Percentiles rank a stretch among this genome's conserved stretches.
phyloP scores from a whole-genome alignment of 2,888 invertebrate species.

The Harpagoxenus sublaevis region DNA sequence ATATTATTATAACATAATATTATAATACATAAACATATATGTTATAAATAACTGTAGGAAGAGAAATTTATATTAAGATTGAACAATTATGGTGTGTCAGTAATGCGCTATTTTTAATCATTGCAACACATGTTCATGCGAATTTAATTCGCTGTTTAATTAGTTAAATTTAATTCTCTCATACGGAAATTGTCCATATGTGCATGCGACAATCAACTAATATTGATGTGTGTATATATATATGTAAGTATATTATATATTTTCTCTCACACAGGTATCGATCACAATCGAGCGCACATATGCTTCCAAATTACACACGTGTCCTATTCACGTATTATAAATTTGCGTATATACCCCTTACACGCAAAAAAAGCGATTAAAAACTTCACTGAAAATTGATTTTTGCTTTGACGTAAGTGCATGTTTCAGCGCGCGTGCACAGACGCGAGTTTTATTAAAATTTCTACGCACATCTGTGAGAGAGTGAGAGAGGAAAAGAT shows the following conservation, averaged over 20 bases:
- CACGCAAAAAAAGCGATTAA: background rate
- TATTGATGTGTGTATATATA: background rate
- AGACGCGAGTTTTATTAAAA: background rate
- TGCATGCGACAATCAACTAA: background rate
- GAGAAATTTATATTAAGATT: slow-evolving; percentile 14
- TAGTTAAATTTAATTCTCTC: background rate
- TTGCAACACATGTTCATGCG: background rate
- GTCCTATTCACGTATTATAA: background rate
- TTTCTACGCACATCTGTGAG: background rate
- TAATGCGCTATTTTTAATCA: background rate
- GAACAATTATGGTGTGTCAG: background rate
- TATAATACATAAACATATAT: slow-evolving; percentile 3
- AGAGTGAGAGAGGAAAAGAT: background rate
- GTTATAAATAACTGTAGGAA: background rate
- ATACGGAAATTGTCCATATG: background rate
- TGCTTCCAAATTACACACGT: slow-evolving; percentile 10
- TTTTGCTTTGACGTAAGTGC: slow-evolving; percentile 33
- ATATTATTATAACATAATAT: background rate
- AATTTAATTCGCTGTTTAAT: slow-evolving; percentile 3
- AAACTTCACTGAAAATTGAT: slow-evolving; percentile 37
- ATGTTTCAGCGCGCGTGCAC: background rate
- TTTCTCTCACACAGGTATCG: slow-evolving; percentile 3
- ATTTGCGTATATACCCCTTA: background rate
- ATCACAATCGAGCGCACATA: background rate
- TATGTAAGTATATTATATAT: background rate